Evolutionary conservation across 2,797 vertebrate genomes (phyloP).

Genomic region (Aldrovandia affinis): DNA sequence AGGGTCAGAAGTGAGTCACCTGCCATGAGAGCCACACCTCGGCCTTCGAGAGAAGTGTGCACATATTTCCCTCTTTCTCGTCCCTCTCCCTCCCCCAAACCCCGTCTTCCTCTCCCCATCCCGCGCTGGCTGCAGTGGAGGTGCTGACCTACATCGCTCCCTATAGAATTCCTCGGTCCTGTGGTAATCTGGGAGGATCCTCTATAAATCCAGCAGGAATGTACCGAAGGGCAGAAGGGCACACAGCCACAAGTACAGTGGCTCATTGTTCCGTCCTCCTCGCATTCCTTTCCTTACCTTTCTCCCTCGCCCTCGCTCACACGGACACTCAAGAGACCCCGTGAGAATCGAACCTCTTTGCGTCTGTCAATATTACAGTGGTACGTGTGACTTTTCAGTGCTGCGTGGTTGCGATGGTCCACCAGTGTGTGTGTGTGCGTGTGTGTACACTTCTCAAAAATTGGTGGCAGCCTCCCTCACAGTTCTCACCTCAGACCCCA

Average conservation of each 20-base stretch:
- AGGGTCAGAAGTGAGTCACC: neutral
- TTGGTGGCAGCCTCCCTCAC: neutral
- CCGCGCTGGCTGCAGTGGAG: neutral
- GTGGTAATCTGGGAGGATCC: conserved; percentile 22
- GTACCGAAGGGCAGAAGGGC: neutral
- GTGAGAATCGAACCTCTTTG: neutral
- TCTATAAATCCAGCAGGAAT: conserved; percentile 15
- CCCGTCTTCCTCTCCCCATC: neutral
- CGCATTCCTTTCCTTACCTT: neutral
- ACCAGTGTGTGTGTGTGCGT: neutral
- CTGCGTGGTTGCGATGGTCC: neutral
- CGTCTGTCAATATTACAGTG: neutral
- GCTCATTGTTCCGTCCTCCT: conserved; percentile 5
- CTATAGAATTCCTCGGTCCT: neutral
- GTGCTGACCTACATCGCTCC: conserved; percentile 10
- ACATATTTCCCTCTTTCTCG: neutral
- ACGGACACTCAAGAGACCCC: neutral
- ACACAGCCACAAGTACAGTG: neutral
- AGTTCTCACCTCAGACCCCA: neutral
- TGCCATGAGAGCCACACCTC: neutral
- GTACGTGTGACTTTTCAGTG: neutral
- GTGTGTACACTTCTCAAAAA: neutral
- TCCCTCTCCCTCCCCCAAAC: neutral
- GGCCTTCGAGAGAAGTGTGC: neutral
- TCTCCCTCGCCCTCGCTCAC: neutral